Evolutionary conservation across 2,888 invertebrate species (phyloP).

Genomic region (Argyresthia albistria): DNA sequence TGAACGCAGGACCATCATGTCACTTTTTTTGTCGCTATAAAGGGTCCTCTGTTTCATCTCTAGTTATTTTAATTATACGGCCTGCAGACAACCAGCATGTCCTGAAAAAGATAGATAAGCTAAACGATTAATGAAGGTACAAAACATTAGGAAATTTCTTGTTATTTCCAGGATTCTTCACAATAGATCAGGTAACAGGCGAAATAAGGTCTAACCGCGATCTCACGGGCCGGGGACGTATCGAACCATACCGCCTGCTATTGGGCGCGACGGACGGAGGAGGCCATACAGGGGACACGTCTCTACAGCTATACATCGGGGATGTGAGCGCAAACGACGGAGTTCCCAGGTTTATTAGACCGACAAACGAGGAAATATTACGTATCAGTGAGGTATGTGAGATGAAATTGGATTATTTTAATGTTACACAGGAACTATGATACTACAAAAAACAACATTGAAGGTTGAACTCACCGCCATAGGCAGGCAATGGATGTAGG

Average conservation of each 20-base stretch:
- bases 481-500: no score
- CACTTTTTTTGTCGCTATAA: no score
- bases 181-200: conserved; percentile 77
- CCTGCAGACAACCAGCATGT: no score
- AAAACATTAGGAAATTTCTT: not conserved
- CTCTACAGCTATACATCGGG: conserved; percentile 78
- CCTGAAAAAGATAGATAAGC: no score
- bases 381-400: conserved; percentile 76
- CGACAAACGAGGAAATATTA: conserved; percentile 78
- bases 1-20: no score
- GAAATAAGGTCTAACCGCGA: conserved; percentile 76
- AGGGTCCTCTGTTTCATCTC: no score
- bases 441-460: no score
- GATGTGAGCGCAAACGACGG: conserved; percentile 88
- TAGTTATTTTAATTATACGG: no score
- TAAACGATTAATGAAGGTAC: not conserved
- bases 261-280: conserved; percentile 82
- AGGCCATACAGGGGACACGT: conserved; percentile 74
- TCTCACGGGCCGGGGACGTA: conserved; percentile 83
- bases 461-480: not conserved
- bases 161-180: conserved; percentile 72
- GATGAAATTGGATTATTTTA: not conserved
- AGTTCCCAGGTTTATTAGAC: conserved; percentile 81
- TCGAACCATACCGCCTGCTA: conserved; percentile 78
- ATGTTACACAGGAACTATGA: not conserved